Percentiles rank a stretch among this genome's conserved stretches.
Evolutionary conservation across 2,888 invertebrate species (phyloP).

Genomic region (Chloroclysta siterata): DNA sequence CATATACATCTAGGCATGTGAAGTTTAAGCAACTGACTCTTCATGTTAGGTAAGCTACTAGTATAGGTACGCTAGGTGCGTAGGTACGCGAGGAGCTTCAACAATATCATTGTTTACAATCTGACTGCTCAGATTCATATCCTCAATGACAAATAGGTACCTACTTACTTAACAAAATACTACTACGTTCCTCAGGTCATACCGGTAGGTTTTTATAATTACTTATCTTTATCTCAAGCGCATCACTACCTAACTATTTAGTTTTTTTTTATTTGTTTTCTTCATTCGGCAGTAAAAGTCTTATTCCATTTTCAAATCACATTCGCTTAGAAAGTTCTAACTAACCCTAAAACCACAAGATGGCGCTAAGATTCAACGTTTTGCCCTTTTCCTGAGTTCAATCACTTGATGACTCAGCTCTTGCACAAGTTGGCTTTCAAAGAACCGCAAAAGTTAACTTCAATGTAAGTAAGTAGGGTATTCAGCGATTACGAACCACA

Average conservation of each 20-base stretch:
- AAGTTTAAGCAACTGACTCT: constrained; percentile 18
- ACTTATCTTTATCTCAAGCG: no score
- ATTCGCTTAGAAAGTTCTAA: background rate
- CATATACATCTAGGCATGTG: background rate
- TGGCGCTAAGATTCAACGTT: constrained; percentile 12
- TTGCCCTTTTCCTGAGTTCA: constrained; percentile 21
- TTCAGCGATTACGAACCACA: constrained; percentile 17
- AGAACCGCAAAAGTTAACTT: constrained; percentile 22
- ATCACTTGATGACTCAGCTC: constrained; percentile 28
- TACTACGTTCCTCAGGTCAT: no score
- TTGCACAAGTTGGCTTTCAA: constrained; percentile 30
- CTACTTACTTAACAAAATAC: no score
- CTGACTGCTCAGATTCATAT: no score
- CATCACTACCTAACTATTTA: constrained; percentile 1
- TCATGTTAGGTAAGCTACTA: background rate
- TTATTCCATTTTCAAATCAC: background rate
- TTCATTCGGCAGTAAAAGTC: background rate
- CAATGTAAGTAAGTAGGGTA: background rate
- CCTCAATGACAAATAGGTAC: no score
- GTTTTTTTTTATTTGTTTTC: background rate
- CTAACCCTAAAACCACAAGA: constrained; percentile 9
- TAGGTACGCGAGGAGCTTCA: no score
- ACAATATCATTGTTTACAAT: no score
- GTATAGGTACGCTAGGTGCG: no score
- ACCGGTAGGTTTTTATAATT: no score